Evolutionary conservation across 2,113 vertebrate species (phyloP).

Genomic region (Saimiri boliviensis): DNA sequence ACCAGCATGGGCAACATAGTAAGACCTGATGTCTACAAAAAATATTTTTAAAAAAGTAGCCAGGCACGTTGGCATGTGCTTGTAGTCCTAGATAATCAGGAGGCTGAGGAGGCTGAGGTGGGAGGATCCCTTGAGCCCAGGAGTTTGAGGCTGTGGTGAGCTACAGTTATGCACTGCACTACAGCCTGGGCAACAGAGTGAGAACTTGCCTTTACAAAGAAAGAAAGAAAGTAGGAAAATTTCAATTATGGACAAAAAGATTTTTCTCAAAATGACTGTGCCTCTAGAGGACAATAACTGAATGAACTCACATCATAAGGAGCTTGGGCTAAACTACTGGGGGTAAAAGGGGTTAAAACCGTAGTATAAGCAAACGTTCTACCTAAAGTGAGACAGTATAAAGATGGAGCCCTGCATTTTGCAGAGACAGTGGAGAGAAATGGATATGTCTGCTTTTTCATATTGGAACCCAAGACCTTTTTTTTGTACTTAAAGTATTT

Average conservation of each 20-base stretch:
- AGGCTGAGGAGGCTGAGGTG: no score
- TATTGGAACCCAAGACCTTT: accelerated
- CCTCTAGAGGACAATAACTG: not conserved
- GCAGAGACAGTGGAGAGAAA: no score
- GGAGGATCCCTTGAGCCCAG: no score
- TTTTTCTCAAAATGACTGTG: not conserved
- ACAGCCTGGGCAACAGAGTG: no score
- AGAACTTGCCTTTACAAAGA: no score
- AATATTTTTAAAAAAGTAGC: no score
- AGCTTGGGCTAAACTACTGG: not conserved
- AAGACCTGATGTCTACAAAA: no score
- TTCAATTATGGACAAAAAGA: not conserved
- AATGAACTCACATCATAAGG: not conserved
- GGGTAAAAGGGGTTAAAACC: not conserved
- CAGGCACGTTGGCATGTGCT: no score
- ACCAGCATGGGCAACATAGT: no score
- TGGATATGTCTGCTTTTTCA: not conserved
- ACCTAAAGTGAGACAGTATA: accelerated
- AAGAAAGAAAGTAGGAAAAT: not conserved
- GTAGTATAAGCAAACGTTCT: accelerated
- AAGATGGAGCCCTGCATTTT: not conserved
- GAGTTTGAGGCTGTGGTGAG: no score
- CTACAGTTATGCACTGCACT: no score
- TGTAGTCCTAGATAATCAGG: no score
- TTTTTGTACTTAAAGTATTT: not conserved